phyloP scores from a whole-genome alignment of 1,140 invertebrate genomes.

The Meloidogyne chitwoodi region DNA sequence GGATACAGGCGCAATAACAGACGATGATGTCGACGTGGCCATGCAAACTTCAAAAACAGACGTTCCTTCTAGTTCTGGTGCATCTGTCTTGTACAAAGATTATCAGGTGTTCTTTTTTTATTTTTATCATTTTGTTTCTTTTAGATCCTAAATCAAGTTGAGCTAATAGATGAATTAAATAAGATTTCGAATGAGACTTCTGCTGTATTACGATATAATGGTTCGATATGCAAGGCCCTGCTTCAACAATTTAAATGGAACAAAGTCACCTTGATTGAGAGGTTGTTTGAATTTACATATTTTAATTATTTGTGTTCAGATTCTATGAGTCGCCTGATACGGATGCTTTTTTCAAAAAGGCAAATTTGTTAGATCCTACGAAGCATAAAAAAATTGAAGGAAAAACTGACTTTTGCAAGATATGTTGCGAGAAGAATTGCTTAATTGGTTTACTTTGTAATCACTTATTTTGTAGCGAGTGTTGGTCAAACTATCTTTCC shows the following conservation, averaged over 20 bases:
- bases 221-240: constrained; percentile 31
- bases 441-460: constrained; percentile 29
- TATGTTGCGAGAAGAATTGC: constrained; percentile 32
- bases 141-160: constrained; percentile 28
- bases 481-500: constrained; percentile 36
- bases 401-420: constrained; percentile 22
- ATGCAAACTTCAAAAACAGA: not conserved
- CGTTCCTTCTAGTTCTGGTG: not conserved
- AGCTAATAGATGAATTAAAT: constrained; percentile 33
- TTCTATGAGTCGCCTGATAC: constrained; percentile 35
- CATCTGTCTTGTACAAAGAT: not conserved
- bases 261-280: constrained; percentile 38
- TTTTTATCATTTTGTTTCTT: not conserved
- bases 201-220: constrained; percentile 28
- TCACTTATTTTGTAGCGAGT: constrained; percentile 32
- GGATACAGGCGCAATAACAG: not conserved
- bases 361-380: constrained; percentile 26
- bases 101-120: not conserved
- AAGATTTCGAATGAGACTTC: constrained; percentile 37
- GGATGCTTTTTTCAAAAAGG: constrained; percentile 26
- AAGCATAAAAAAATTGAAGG: constrained; percentile 9
- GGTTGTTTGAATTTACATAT: not conserved
- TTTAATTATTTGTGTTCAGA: constrained; percentile 7
- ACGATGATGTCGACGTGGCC: not conserved
- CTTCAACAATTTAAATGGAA: constrained; percentile 45